Percentiles rank a stretch among this genome's conserved stretches.
Conservation (phyloP, 2,113 vertebrate species). For the Gymnorhina tibicen region DNA sequence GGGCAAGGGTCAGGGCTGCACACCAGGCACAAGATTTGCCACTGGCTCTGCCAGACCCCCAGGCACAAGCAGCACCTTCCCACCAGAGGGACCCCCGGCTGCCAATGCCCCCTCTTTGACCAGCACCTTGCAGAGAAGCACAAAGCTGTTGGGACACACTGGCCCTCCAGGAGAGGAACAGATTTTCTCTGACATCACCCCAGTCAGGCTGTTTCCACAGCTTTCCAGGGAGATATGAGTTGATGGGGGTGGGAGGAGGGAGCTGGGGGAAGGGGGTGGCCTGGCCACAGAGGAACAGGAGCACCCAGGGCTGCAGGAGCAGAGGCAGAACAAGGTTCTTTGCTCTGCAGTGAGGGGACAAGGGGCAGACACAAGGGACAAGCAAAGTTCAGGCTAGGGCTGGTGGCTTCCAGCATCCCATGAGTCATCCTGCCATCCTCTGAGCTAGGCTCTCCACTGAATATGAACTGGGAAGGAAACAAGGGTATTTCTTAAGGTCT, state of each 20-base stretch:
- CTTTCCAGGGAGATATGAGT: not conserved
- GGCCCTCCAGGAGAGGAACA: not conserved
- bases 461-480: not conserved
- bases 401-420: fast-evolving
- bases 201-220: not conserved
- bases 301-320: not conserved
- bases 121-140: not conserved
- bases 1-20: fast-evolving
- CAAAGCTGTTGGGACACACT: not conserved
- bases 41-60: not conserved
- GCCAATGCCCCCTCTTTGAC: not conserved
- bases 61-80: not conserved
- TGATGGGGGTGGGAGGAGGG: not conserved
- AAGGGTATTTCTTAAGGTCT: not conserved
- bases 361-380: fast-evolving
- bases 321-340: not conserved
- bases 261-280: not conserved
- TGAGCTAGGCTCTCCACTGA: not conserved
- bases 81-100: too few species aligned
- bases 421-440: not conserved
- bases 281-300: too few species aligned
- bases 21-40: not conserved
- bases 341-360: not conserved
- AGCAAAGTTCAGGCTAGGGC: not conserved
- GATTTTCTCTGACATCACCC: not conserved